phyloP scores from a whole-genome alignment of 2,888 invertebrate species.

The Cataglyphis altisquamis region DNA sequence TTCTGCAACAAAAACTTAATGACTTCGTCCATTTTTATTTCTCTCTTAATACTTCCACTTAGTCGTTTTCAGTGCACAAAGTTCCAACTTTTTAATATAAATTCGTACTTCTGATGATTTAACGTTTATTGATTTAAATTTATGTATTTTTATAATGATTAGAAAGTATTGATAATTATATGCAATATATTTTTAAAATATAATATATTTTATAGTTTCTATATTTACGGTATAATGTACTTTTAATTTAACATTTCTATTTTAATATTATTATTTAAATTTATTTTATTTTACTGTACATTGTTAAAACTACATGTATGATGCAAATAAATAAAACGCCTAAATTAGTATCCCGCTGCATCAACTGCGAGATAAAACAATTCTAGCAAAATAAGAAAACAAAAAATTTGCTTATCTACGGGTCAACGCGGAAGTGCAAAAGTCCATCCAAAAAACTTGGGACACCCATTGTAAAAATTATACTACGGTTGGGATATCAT shows the following conservation, averaged over 20 bases:
- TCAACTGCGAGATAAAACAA: conserved; percentile 12
- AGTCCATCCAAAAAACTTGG: conserved; percentile 7
- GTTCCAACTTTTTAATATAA: neutral
- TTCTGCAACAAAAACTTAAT: conserved; percentile 8
- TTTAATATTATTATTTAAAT: conserved; percentile 10
- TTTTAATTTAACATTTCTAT: neutral
- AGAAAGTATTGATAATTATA: neutral
- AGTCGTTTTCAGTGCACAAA: neutral
- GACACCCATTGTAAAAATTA: conserved; percentile 41
- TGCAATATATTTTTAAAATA: neutral
- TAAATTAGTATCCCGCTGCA: conserved; percentile 39
- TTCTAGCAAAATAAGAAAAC: conserved; percentile 11
- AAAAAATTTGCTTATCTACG: conserved; percentile 30
- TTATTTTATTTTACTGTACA: conserved; percentile 12
- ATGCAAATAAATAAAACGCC: conserved; percentile 14
- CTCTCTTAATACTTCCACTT: neutral
- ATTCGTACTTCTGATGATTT: neutral
- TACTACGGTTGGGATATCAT: neutral
- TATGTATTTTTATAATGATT: neutral
- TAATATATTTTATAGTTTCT: neutral
- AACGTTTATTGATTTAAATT: neutral
- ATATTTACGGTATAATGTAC: neutral
- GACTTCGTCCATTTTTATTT: conserved; percentile 1
- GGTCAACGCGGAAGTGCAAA: neutral
- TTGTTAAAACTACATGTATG: neutral